A percentile compares a stretch with the other conserved stretches of the same genome.
phyloP scores from a whole-genome alignment of 2,113 vertebrate genomes.

The Caranx ignobilis region DNA sequence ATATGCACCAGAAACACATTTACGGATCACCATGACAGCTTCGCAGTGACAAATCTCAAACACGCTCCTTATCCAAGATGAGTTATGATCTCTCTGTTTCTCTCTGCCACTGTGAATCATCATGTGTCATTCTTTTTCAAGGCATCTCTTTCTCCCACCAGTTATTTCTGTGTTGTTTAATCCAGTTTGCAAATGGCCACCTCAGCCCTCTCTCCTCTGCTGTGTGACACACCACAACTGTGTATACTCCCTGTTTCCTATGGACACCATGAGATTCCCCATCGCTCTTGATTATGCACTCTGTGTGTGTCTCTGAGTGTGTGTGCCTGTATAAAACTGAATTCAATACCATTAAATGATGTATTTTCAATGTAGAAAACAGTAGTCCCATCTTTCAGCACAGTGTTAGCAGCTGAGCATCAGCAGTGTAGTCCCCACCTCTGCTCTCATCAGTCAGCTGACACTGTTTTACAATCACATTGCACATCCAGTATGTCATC shows the following conservation, averaged over 20 bases:
- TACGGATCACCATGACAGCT: constrained; percentile 10
- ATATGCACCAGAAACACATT: constrained; percentile 1
- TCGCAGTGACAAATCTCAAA: constrained; percentile 17
- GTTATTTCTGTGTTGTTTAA: not conserved
- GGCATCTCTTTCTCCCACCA: not conserved
- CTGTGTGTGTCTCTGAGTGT: not conserved
- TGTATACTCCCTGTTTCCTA: not conserved
- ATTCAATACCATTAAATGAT: not conserved
- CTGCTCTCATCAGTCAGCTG: constrained; percentile 10
- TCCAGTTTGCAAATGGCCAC: constrained; percentile 1
- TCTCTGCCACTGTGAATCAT: not conserved
- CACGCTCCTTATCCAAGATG: not conserved
- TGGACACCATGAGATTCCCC: not conserved
- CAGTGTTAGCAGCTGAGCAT: not conserved
- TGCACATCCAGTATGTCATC: constrained; percentile 10
- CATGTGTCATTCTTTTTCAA: constrained; percentile 15
- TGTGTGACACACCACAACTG: not conserved
- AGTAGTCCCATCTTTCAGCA: not conserved
- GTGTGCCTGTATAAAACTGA: too few species aligned
- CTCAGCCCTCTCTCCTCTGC: not conserved
- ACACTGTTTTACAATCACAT: not conserved
- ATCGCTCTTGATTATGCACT: not conserved
- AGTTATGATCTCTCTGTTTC: not conserved
- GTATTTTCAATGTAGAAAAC: not conserved
- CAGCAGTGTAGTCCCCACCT: not conserved